These are phyloP conservation scores for Silurus aristotelis DNA, from an alignment of 2,797 vertebrate species.

Conservation along the genomic window DNA sequence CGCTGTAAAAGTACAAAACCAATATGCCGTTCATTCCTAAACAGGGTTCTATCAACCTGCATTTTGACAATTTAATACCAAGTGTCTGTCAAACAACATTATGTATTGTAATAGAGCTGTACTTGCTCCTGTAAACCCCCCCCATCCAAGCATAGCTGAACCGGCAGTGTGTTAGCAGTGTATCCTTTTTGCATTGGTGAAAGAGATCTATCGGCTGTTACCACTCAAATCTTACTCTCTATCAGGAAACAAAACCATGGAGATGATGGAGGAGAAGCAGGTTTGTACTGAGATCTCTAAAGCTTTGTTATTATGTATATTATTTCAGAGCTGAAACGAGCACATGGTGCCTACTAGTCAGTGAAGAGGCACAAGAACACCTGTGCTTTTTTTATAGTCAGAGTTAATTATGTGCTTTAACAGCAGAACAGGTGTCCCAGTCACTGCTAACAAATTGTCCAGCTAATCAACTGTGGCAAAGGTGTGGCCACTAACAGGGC, in stretches of 20 bases:
- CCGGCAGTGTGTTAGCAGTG: constrained; percentile 27
- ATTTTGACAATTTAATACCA: neutral
- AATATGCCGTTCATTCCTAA: neutral
- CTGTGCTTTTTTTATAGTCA: constrained; percentile 19
- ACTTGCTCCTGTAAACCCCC: constrained; percentile 1
- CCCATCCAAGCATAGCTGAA: constrained; percentile 11
- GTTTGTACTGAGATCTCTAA: neutral
- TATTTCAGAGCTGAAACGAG: neutral
- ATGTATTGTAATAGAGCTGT: constrained; percentile 12
- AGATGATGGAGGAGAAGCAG: neutral
- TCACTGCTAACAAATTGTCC: constrained; percentile 28
- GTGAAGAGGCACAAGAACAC: neutral
- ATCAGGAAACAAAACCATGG: neutral
- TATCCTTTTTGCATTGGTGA: neutral
- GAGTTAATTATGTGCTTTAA: constrained; percentile 37
- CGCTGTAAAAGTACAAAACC: neutral
- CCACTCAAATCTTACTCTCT: constrained; percentile 12
- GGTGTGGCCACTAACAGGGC: neutral
- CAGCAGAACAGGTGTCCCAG: constrained; percentile 30
- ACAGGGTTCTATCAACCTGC: neutral
- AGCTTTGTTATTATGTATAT: neutral
- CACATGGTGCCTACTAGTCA: neutral
- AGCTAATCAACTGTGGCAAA: constrained; percentile 34
- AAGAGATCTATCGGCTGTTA: constrained; percentile 30
- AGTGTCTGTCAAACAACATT: neutral